phyloP scores from a whole-genome alignment of 2,888 invertebrate genomes.

The Tenthredo livida region DNA sequence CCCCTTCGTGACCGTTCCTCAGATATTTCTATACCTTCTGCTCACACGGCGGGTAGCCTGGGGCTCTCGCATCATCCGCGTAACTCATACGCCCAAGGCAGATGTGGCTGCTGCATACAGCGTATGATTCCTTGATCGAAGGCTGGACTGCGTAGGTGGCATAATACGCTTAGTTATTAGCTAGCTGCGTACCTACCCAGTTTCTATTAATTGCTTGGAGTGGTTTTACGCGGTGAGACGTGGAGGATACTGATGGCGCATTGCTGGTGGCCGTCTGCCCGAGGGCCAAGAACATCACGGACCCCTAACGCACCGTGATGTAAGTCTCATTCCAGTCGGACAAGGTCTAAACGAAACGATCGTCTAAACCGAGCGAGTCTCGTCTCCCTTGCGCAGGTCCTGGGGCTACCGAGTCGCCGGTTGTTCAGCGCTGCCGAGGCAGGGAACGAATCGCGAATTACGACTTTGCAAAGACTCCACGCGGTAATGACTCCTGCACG shows the following conservation, averaged over 20 bases:
- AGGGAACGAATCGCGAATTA: slow-evolving; percentile 61
- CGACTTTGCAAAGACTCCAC: slow-evolving; percentile 57
- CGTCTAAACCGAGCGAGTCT: slow-evolving; percentile 47
- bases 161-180: slow-evolving; percentile 26
- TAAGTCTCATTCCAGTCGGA: slow-evolving; percentile 45
- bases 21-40: slow-evolving; percentile 3
- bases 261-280: slow-evolving; percentile 49
- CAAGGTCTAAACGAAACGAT: slow-evolving; percentile 48
- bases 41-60: slow-evolving; percentile 10
- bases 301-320: slow-evolving; percentile 50
- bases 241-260: background rate
- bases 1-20: slow-evolving; percentile 16
- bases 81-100: background rate
- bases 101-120: background rate
- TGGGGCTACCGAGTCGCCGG: slow-evolving; percentile 47
- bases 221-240: slow-evolving; percentile 38
- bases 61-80: background rate
- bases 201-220: slow-evolving; percentile 50
- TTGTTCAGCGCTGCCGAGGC: slow-evolving; percentile 38
- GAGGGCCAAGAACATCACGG: slow-evolving; percentile 19
- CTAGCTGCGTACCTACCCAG: slow-evolving; percentile 40
- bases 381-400: slow-evolving; percentile 42
- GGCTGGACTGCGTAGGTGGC: slow-evolving; percentile 42
- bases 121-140: slow-evolving; percentile 34
- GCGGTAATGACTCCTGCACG: slow-evolving; percentile 52